phyloP scores from a whole-genome alignment of 2,888 invertebrate species.

The Diarsia dahlii region DNA sequence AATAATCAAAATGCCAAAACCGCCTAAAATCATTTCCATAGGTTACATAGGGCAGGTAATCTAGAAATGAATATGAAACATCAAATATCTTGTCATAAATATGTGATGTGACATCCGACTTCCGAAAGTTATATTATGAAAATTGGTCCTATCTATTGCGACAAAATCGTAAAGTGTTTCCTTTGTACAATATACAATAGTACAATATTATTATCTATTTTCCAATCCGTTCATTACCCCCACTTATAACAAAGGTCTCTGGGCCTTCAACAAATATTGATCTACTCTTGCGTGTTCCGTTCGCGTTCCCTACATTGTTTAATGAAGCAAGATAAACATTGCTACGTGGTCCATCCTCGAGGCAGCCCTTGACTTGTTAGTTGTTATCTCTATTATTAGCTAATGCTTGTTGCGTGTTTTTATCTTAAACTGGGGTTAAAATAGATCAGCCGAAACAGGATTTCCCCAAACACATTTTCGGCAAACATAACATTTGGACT shows the following conservation, averaged over 20 bases:
- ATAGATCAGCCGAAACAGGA: constrained; percentile 9
- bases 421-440: background rate
- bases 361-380: constrained; percentile 26
- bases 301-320: constrained; percentile 16
- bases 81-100: too few relatives aligned
- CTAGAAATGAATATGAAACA: too few relatives aligned
- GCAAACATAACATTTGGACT: too few relatives aligned
- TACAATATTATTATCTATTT: background rate
- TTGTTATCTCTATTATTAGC: constrained; percentile 33
- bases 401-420: constrained; percentile 18
- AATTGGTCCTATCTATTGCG: too few relatives aligned
- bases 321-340: constrained; percentile 30
- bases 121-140: too few relatives aligned
- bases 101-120: too few relatives aligned
- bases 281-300: background rate
- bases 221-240: background rate
- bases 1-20: too few relatives aligned
- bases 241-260: background rate
- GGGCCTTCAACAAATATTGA: constrained; percentile 12
- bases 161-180: background rate
- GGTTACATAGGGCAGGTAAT: too few relatives aligned
- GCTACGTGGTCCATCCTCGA: constrained; percentile 28
- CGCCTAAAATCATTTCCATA: too few relatives aligned
- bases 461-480: constrained; percentile 10
- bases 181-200: background rate